phyloP scores from a whole-genome alignment of 2,113 vertebrate genomes.

The Gallinago undulata region DNA sequence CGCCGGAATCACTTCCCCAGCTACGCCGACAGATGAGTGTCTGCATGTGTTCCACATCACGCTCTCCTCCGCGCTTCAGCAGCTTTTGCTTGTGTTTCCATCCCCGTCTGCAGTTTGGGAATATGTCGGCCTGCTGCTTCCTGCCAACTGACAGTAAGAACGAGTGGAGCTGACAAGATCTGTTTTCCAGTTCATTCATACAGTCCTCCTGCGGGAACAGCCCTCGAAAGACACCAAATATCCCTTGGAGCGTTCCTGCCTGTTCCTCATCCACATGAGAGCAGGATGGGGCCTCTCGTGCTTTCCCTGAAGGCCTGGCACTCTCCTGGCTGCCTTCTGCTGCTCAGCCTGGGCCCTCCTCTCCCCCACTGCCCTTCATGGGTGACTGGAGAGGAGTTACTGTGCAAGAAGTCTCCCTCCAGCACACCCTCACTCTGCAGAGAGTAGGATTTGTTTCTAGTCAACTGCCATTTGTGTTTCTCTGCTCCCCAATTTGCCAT shows the following conservation, averaged over 20 bases:
- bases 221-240: neutral
- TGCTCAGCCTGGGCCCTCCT: neutral
- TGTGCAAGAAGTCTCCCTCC: neutral
- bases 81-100: neutral
- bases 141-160: neutral
- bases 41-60: neutral
- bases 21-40: neutral
- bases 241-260: neutral
- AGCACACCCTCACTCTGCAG: neutral
- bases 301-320: neutral
- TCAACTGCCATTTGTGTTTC: neutral
- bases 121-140: neutral
- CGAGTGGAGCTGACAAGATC: neutral
- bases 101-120: neutral
- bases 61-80: neutral
- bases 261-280: neutral
- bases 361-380: fast-evolving
- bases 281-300: neutral
- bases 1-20: neutral
- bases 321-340: neutral
- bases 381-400: neutral
- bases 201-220: neutral
- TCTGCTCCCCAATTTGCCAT: neutral
- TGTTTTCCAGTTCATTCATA: neutral
- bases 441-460: neutral